Conservation (phyloP, 2,888 invertebrate species). For the Hydriomena furcata region DNA sequence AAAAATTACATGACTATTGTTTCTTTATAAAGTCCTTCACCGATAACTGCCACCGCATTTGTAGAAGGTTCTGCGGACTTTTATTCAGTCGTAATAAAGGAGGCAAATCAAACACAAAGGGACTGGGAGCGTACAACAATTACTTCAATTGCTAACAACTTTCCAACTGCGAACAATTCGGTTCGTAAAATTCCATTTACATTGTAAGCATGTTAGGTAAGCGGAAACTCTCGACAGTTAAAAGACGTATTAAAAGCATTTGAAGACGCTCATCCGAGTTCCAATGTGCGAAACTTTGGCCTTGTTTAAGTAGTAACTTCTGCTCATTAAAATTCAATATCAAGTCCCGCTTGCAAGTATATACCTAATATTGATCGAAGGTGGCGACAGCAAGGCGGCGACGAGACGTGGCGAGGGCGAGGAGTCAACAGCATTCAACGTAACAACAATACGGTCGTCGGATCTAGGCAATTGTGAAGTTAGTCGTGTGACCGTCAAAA, state of each 20-base stretch:
- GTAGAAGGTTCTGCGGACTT: background rate
- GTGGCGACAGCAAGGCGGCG: slow-evolving; percentile 43
- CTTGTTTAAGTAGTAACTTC: slow-evolving; percentile 52
- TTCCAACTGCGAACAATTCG: slow-evolving; percentile 32
- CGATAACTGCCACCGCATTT: background rate
- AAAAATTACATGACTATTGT: too few species aligned
- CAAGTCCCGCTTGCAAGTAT: background rate
- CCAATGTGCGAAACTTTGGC: slow-evolving; percentile 42
- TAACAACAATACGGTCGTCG: too few species aligned
- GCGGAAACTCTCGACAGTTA: slow-evolving; percentile 50
- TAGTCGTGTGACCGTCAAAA: too few species aligned
- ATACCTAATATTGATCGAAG: slow-evolving; percentile 52
- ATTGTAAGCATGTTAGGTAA: slow-evolving; percentile 50
- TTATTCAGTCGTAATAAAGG: slow-evolving; percentile 20
- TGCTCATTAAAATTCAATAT: slow-evolving; percentile 69
- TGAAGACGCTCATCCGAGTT: slow-evolving; percentile 41
- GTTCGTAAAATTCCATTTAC: slow-evolving; percentile 52
- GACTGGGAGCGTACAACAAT: slow-evolving; percentile 40
- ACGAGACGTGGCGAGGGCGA: slow-evolving; percentile 24
- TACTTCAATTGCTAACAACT: slow-evolving; percentile 38
- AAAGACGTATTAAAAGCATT: slow-evolving; percentile 57
- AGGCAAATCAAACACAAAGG: slow-evolving; percentile 39
- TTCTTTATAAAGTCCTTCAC: background rate
- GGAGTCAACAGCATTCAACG: slow-evolving; percentile 34
- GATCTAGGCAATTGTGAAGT: too few species aligned